These are phyloP conservation scores for Eonycteris spelaea DNA, from an alignment of 2,113 vertebrate genomes.

Conservation along the genomic window DNA sequence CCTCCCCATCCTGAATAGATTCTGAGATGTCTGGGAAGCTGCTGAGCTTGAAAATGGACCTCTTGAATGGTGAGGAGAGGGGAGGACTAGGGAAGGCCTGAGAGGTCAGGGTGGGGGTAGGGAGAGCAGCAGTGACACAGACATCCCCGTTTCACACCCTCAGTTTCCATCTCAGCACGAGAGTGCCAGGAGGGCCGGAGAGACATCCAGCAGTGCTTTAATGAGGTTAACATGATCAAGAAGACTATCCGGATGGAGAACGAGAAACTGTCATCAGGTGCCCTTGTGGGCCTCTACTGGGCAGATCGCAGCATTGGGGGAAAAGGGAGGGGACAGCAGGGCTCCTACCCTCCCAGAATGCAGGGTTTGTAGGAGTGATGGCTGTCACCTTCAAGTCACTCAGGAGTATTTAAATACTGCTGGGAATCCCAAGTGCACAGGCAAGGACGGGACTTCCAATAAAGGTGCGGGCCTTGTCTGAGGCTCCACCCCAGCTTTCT, in stretches of 20 bases:
- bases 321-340: not conserved
- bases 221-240: fast-evolving
- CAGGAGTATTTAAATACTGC: not conserved
- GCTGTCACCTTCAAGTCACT: not conserved
- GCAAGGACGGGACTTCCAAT: not conserved
- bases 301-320: not conserved
- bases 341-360: not conserved
- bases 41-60: not conserved
- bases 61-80: constrained; percentile 42
- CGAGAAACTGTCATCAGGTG: not conserved
- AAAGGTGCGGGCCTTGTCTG: not conserved
- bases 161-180: not conserved
- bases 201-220: fast-evolving
- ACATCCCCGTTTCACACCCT: fast-evolving
- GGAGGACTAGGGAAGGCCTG: too few relatives aligned
- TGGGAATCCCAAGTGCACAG: not conserved
- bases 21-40: constrained; percentile 30
- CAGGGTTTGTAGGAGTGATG: not conserved
- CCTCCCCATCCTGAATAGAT: constrained; percentile 2
- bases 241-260: fast-evolving
- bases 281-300: not conserved
- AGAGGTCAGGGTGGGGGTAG: fast-evolving
- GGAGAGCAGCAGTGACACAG: fast-evolving
- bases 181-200: not conserved
- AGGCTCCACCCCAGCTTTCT: not conserved